phyloP scores from a whole-genome alignment of 2,113 vertebrate genomes.

The Electrona antarctica region DNA sequence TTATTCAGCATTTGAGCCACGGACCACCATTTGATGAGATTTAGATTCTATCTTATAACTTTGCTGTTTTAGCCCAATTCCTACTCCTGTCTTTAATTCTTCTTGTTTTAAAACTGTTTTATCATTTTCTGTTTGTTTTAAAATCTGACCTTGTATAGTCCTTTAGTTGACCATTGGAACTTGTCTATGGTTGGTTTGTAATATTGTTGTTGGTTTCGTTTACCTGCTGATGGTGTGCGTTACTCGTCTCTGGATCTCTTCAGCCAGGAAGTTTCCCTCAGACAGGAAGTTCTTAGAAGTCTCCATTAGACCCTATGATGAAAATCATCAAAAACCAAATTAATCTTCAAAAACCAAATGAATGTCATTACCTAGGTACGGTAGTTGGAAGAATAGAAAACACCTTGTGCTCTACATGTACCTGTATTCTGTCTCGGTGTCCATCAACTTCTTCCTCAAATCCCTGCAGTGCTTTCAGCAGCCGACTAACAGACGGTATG shows the following conservation, averaged over 20 bases:
- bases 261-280: slow-evolving; percentile 83
- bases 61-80: no score
- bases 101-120: background rate
- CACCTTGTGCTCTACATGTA: slow-evolving; percentile 36
- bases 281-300: slow-evolving; percentile 74
- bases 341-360: background rate
- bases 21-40: no score
- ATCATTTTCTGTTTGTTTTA: background rate
- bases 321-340: background rate
- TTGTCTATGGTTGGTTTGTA: background rate
- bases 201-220: background rate
- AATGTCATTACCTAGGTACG: background rate
- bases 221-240: slow-evolving; percentile 82
- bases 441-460: slow-evolving; percentile 82
- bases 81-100: no score
- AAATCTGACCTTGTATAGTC: no score
- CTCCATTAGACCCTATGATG: slow-evolving; percentile 72
- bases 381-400: background rate
- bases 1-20: no score
- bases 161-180: no score
- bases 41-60: no score
- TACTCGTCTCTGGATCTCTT: slow-evolving; percentile 81
- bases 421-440: slow-evolving; percentile 73
- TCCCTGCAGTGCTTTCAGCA: slow-evolving; percentile 82
- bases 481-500: slow-evolving; percentile 74